phyloP scores from a whole-genome alignment of 64 coral and sea anemone species.

The Astreopora myriophthalma region DNA sequence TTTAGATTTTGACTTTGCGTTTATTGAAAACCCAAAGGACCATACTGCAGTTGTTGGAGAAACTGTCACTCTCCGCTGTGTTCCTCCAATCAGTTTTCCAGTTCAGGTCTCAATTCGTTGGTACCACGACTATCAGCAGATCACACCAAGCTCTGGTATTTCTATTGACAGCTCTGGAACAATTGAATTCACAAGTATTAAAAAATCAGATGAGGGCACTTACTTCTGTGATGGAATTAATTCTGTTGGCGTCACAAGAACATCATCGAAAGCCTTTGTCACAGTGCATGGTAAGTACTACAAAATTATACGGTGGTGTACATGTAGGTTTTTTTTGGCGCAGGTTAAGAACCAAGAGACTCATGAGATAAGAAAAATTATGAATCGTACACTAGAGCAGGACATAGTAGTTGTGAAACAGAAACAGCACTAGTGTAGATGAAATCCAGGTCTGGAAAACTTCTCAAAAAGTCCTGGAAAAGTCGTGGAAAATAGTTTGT shows the following conservation, averaged over 20 bases:
- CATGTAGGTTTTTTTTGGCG: too few relatives aligned
- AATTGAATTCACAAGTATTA: conserved; percentile 56
- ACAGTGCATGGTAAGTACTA: conserved; percentile 76
- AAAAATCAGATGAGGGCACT: conserved; percentile 90
- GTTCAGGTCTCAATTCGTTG: conserved; percentile 64
- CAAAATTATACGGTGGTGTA: not conserved
- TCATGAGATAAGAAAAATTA: too few relatives aligned
- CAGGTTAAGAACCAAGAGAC: too few relatives aligned
- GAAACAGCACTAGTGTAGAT: too few relatives aligned
- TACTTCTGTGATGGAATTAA: conserved; percentile 92
- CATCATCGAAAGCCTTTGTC: conserved; percentile 63
- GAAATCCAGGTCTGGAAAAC: too few relatives aligned
- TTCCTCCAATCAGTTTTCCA: conserved; percentile 83
- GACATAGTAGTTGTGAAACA: too few relatives aligned
- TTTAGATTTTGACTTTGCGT: conserved; percentile 89
- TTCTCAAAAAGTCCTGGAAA: too few relatives aligned
- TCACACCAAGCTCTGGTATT: conserved; percentile 15
- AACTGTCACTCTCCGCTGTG: conserved; percentile 53
- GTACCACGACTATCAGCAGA: conserved; percentile 85
- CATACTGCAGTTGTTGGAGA: conserved; percentile 73
- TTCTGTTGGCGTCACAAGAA: conserved; percentile 40
- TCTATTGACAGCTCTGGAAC: conserved; percentile 73
- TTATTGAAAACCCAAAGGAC: conserved; percentile 66
- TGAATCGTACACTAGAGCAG: too few relatives aligned
- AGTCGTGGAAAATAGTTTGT: too few relatives aligned